phyloP scores from a whole-genome alignment of 2,797 vertebrate genomes.

The Leptodactylus fallax region DNA sequence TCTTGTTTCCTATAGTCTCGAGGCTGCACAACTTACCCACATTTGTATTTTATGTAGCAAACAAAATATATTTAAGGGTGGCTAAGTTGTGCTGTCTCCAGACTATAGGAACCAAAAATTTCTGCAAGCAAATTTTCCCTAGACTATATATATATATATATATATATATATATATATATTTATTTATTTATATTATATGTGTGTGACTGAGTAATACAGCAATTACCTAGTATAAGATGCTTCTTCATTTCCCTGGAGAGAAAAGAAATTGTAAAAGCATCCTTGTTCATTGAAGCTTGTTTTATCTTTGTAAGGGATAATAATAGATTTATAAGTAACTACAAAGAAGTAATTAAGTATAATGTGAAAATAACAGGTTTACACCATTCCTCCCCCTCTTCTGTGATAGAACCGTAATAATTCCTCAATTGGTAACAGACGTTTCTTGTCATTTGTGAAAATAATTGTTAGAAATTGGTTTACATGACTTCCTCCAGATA shows the following conservation, averaged over 20 bases:
- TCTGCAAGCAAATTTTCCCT: too few species aligned
- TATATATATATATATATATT: too few species aligned
- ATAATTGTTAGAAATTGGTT: slow-evolving; percentile 21
- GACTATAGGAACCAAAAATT: too few species aligned
- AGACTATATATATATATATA: too few species aligned
- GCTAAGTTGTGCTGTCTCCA: too few species aligned
- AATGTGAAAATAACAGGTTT: slow-evolving; percentile 49
- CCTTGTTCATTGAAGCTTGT: slow-evolving; percentile 14
- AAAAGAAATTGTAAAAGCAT: background rate
- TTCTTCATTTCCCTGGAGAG: background rate
- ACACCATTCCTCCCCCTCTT: background rate
- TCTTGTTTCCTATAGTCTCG: too few species aligned
- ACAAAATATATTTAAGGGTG: too few species aligned
- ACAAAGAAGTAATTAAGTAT: slow-evolving; percentile 17
- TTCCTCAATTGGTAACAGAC: slow-evolving; percentile 2
- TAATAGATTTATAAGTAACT: slow-evolving; percentile 33
- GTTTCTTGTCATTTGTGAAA: slow-evolving; percentile 22
- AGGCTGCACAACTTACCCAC: too few species aligned
- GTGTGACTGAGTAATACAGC: background rate
- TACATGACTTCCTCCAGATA: slow-evolving; percentile 12
- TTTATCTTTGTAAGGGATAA: slow-evolving; percentile 32
- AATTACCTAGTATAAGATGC: background rate
- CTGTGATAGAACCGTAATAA: slow-evolving; percentile 17
- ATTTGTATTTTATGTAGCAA: too few species aligned
- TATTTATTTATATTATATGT: too few species aligned